Percentiles rank a stretch among this genome's conserved stretches.
phyloP scores from a whole-genome alignment of 2,113 vertebrate genomes.

The Rhipidura dahli region DNA sequence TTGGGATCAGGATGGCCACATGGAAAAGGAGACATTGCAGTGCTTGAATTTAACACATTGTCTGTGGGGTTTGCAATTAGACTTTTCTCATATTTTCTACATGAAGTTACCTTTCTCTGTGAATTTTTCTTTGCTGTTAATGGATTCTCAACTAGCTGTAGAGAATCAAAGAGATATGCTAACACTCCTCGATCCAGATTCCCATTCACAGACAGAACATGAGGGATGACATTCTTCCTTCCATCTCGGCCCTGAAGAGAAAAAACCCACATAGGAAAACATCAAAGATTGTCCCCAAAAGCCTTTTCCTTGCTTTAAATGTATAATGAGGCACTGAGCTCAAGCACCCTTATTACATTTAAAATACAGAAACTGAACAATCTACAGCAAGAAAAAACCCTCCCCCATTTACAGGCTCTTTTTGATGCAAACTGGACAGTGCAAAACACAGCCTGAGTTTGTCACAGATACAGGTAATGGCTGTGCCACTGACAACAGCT shows the following conservation, averaged over 20 bases:
- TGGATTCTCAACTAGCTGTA: constrained; percentile 81
- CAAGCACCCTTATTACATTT: background rate
- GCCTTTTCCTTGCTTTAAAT: background rate
- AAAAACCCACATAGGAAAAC: background rate
- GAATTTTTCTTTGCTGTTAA: constrained; percentile 74
- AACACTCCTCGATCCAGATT: constrained; percentile 84
- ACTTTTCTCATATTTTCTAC: background rate
- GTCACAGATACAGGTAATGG: background rate
- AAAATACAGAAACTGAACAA: background rate
- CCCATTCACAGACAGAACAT: constrained; percentile 80
- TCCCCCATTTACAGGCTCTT: background rate
- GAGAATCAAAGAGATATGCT: constrained; percentile 86
- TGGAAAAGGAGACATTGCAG: background rate
- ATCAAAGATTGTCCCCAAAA: background rate
- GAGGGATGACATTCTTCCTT: constrained; percentile 80
- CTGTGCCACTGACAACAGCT: background rate
- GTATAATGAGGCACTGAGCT: background rate
- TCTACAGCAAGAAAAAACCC: background rate
- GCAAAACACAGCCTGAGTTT: background rate
- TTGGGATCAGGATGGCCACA: fast-evolving
- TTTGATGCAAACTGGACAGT: background rate
- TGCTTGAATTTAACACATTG: background rate
- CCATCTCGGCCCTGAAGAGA: constrained; percentile 82
- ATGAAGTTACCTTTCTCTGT: constrained; percentile 81
- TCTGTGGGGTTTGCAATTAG: background rate